Conservation (phyloP, 2,113 vertebrate species). For the Scomber japonicus region DNA sequence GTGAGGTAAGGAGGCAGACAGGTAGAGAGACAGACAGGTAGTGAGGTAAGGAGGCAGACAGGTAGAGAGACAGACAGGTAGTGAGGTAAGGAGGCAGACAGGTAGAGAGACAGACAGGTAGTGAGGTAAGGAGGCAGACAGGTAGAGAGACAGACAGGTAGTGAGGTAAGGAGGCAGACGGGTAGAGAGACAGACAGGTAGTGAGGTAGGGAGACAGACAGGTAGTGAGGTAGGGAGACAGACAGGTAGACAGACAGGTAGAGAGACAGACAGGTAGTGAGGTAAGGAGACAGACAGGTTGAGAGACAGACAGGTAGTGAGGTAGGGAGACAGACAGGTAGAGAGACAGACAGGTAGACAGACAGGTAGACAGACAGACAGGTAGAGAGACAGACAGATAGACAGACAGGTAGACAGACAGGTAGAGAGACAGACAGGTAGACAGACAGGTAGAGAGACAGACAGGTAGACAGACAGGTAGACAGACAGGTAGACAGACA, state of each 20-base stretch:
- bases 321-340: constrained; percentile 3
- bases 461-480: neutral
- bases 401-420: neutral
- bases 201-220: constrained; percentile 27
- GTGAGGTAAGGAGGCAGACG: constrained; percentile 17
- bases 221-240: constrained; percentile 19
- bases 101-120: too few relatives aligned
- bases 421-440: too few relatives aligned
- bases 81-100: too few relatives aligned
- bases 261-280: constrained; percentile 29
- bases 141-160: neutral
- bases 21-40: too few relatives aligned
- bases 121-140: neutral
- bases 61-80: too few relatives aligned
- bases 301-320: constrained; percentile 22
- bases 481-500: constrained; percentile 10
- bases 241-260: constrained; percentile 1
- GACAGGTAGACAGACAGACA: neutral
- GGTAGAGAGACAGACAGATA: constrained; percentile 11
- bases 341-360: constrained; percentile 13
- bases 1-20: too few relatives aligned
- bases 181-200: constrained; percentile 5
- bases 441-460: neutral
- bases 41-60: too few relatives aligned
- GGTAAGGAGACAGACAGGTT: constrained; percentile 25